Conservation (phyloP, 2,888 invertebrate species). For the Tortrix viridana region DNA sequence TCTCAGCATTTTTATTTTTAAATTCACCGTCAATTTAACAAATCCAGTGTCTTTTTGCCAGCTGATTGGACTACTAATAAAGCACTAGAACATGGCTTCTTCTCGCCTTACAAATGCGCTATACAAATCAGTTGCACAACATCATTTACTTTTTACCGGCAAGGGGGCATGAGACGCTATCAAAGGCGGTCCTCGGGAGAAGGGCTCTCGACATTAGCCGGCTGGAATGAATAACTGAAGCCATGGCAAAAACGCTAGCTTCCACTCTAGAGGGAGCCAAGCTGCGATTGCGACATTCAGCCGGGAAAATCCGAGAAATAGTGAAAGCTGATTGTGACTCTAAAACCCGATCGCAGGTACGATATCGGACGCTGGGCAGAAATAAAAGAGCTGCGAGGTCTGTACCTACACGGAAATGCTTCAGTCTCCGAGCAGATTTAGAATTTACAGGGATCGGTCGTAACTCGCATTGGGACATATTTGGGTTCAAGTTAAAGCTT, state of each 20-base stretch:
- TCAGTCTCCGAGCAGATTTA: slow-evolving; percentile 22
- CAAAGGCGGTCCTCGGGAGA: slow-evolving; percentile 35
- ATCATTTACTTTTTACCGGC: slow-evolving; percentile 38
- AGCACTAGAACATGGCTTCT: slow-evolving; percentile 13
- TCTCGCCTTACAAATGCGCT: slow-evolving; percentile 19
- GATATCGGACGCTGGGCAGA: slow-evolving; percentile 39
- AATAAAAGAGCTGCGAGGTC: slow-evolving; percentile 43
- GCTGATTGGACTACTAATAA: slow-evolving; percentile 19
- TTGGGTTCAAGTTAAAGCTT: no score
- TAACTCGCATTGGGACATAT: slow-evolving; percentile 2
- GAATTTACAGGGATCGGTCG: slow-evolving; percentile 20
- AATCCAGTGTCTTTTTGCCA: slow-evolving; percentile 1
- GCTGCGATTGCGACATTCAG: slow-evolving; percentile 27
- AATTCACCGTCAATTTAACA: no score
- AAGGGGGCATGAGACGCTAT: slow-evolving; percentile 36
- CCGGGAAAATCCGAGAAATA: slow-evolving; percentile 48
- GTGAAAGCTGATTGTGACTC: slow-evolving; percentile 48
- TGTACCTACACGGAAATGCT: slow-evolving; percentile 34
- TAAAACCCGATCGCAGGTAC: slow-evolving; percentile 55
- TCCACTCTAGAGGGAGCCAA: slow-evolving; percentile 25
- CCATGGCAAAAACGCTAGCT: slow-evolving; percentile 26
- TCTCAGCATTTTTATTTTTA: no score
- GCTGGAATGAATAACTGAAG: slow-evolving; percentile 40
- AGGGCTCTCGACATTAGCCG: slow-evolving; percentile 40
- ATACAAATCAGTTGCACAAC: slow-evolving; percentile 30